A percentile compares a stretch with the other conserved stretches of the same genome.
phyloP scores from a whole-genome alignment of 2,888 invertebrate species.

The Coenonympha arcania region DNA sequence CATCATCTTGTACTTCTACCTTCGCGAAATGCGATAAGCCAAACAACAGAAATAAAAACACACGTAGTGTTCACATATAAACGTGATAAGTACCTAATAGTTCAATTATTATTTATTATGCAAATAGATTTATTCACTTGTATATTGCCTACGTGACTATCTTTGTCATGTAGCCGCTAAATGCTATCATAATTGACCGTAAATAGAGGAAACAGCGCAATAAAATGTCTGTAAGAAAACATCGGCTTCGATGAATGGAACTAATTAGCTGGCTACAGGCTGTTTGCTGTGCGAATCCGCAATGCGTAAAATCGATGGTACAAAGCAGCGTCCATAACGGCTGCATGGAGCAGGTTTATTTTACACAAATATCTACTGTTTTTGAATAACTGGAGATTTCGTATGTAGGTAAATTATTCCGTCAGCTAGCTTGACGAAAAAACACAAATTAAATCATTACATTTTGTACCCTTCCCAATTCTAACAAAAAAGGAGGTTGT shows the following conservation, averaged over 20 bases:
- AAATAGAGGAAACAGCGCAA: conserved; percentile 46
- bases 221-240: conserved; percentile 39
- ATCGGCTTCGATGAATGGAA: conserved; percentile 30
- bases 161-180: conserved; percentile 32
- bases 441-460: too few species aligned
- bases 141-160: conserved; percentile 30
- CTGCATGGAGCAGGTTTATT: neutral
- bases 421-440: neutral
- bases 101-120: too few species aligned
- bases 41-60: neutral
- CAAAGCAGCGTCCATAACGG: neutral
- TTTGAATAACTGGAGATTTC: neutral
- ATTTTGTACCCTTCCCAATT: too few species aligned
- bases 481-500: too few species aligned
- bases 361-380: neutral
- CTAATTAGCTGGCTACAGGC: conserved; percentile 3
- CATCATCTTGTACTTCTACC: neutral
- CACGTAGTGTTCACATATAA: neutral
- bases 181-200: conserved; percentile 46
- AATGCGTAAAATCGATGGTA: conserved; percentile 7
- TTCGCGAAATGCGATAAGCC: neutral
- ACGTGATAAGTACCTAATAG: neutral
- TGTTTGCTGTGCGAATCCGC: conserved; percentile 1
- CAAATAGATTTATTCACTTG: neutral
- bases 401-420: neutral